Percentiles rank a stretch among this genome's conserved stretches.
Evolutionary conservation across 2,797 vertebrate species (phyloP).

Genomic region (Anabacerthia variegaticeps): DNA sequence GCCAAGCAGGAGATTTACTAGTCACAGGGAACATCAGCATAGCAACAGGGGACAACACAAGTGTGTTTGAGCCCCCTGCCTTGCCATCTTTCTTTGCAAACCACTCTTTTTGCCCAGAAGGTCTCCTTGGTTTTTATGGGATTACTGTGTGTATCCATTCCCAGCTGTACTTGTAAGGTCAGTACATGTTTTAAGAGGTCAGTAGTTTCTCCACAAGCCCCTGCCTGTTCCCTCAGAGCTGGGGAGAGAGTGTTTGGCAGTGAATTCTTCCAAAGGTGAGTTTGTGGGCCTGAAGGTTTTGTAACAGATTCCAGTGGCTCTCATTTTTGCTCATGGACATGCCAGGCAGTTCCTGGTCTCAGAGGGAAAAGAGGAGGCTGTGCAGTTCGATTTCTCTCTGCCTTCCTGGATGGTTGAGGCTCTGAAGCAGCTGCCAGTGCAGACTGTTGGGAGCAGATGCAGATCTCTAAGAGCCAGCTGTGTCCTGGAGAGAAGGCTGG

Average conservation of each 20-base stretch:
- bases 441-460: constrained; percentile 13
- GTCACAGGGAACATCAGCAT: not conserved
- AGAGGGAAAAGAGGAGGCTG: not conserved
- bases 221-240: not conserved
- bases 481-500: not conserved
- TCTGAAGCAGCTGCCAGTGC: constrained; percentile 11
- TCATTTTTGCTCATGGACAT: not conserved
- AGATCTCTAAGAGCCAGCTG: constrained; percentile 2
- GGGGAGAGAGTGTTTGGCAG: not conserved
- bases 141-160: not conserved
- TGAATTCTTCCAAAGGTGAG: not conserved
- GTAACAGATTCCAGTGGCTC: not conserved
- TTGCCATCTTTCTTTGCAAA: not conserved
- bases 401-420: not conserved
- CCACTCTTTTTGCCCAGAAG: not conserved
- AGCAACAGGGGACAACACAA: not conserved
- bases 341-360: not conserved
- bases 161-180: not conserved
- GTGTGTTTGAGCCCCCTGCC: not conserved
- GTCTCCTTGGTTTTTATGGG: not conserved
- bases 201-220: not conserved
- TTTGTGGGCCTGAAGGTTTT: not conserved
- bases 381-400: not conserved
- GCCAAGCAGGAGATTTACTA: not conserved
- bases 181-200: not conserved